Conservation (phyloP, 2,797 vertebrate species). For the Staurois parvus region DNA sequence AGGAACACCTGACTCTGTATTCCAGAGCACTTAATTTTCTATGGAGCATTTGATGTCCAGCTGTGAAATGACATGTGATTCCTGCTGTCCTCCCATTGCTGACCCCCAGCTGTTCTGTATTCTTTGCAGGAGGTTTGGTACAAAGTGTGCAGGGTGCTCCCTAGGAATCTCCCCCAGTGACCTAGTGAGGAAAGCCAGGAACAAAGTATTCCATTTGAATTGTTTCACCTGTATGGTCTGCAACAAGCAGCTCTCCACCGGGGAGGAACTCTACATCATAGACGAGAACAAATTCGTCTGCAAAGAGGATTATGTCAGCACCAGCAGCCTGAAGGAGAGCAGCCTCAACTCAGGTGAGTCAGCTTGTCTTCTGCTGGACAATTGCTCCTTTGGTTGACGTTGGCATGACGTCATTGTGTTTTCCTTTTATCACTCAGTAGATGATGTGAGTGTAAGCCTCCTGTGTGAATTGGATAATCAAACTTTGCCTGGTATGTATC, state of each 20-base stretch:
- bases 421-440: not conserved
- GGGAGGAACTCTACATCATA: constrained; percentile 95
- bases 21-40: too few relatives aligned
- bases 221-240: constrained; percentile 98
- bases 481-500: constrained; percentile 2
- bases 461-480: not conserved
- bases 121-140: constrained; percentile 88
- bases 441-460: not conserved
- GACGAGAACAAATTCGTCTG: constrained; percentile 98
- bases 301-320: constrained; percentile 93
- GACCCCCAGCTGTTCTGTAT: not conserved
- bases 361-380: not conserved
- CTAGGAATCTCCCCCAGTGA: constrained; percentile 95
- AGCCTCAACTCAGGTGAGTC: constrained; percentile 92
- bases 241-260: constrained; percentile 97
- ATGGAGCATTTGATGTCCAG: not conserved
- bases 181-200: constrained; percentile 91
- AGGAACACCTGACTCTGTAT: too few relatives aligned
- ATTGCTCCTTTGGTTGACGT: not conserved
- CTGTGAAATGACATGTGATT: not conserved
- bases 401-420: not conserved
- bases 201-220: constrained; percentile 96
- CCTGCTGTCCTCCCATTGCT: too few relatives aligned
- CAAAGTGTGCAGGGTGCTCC: constrained; percentile 93
- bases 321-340: constrained; percentile 88